A percentile compares a stretch with the other conserved stretches of the same genome.
phyloP scores from a whole-genome alignment of 2,113 vertebrate species.

The Chaetodon trifascialis region DNA sequence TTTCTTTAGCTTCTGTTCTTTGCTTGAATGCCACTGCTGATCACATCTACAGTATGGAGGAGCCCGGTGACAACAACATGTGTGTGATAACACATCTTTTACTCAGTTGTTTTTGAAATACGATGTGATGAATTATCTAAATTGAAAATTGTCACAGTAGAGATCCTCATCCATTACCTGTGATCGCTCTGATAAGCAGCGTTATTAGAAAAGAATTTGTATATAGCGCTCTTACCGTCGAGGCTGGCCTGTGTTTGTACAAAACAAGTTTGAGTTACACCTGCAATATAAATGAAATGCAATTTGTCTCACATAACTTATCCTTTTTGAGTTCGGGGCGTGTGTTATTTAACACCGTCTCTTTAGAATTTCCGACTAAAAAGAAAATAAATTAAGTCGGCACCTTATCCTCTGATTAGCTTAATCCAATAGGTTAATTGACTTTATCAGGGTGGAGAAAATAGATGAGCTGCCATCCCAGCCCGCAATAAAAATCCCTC shows the following conservation, averaged over 20 bases:
- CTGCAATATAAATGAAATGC: conserved; percentile 54
- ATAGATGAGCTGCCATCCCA: conserved; percentile 63
- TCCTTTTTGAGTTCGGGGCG: conserved; percentile 48
- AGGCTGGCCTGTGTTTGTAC: conserved; percentile 44
- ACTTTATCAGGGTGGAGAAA: conserved; percentile 75
- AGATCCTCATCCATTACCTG: conserved; percentile 60
- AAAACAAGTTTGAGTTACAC: conserved; percentile 67
- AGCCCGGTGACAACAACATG: conserved; percentile 52
- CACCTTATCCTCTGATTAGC: conserved; percentile 78
- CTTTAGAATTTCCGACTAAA: conserved; percentile 69
- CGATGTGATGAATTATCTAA: conserved; percentile 74
- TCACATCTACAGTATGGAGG: conserved; percentile 60
- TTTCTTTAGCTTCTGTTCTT: conserved; percentile 68
- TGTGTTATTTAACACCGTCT: conserved; percentile 62
- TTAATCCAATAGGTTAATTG: conserved; percentile 82
- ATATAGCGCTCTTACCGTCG: background rate
- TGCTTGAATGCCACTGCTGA: conserved; percentile 68
- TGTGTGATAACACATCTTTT: conserved; percentile 50
- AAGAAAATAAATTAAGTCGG: conserved; percentile 70
- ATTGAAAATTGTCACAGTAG: conserved; percentile 63
- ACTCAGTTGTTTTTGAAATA: conserved; percentile 66
- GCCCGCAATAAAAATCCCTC: conserved; percentile 71
- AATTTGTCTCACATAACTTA: conserved; percentile 57
- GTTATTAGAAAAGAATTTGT: conserved; percentile 58
- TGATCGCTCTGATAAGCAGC: conserved; percentile 50